Evolutionary conservation across 2,797 vertebrate genomes (phyloP).

Genomic region (Orientallactaga sibirica): DNA sequence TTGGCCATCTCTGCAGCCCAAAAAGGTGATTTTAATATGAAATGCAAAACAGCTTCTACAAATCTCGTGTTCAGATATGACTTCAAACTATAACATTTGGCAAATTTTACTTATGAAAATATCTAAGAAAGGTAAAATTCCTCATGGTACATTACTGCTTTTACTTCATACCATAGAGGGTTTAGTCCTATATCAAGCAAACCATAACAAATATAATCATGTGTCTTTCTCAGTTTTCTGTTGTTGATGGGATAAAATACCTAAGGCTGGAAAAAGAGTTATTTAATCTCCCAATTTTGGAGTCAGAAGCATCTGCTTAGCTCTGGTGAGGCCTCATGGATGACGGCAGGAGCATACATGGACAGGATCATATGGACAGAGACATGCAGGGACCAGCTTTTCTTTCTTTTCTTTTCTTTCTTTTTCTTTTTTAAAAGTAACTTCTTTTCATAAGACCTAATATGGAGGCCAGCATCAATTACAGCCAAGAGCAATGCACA

Average conservation of each 20-base stretch:
- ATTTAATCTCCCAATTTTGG: not conserved
- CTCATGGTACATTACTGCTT: not conserved
- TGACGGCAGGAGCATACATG: not conserved
- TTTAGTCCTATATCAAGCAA: not conserved
- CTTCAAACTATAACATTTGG: not conserved
- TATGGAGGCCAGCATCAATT: not conserved
- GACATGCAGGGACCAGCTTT: not conserved
- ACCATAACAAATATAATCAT: slow-evolving; percentile 9
- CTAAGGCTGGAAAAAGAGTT: not conserved
- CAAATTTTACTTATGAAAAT: not conserved
- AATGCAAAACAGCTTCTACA: slow-evolving; percentile 30
- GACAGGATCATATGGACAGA: too few relatives aligned
- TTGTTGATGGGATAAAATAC: not conserved
- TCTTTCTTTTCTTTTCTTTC: not conserved
- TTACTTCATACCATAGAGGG: not conserved
- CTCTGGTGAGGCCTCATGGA: not conserved
- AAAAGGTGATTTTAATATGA: not conserved
- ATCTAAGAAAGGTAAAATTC: slow-evolving; percentile 1
- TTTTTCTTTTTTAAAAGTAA: not conserved
- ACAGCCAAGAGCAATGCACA: not conserved
- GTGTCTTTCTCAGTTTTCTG: not conserved
- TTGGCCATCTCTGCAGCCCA: too few relatives aligned
- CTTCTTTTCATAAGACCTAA: not conserved
- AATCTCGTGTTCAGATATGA: slow-evolving; percentile 7
- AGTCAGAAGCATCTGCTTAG: not conserved